Percentiles rank a stretch among this genome's conserved stretches.
Evolutionary conservation across 2,113 vertebrate species (phyloP).

Genomic region (Urocynchramus pylzowi): DNA sequence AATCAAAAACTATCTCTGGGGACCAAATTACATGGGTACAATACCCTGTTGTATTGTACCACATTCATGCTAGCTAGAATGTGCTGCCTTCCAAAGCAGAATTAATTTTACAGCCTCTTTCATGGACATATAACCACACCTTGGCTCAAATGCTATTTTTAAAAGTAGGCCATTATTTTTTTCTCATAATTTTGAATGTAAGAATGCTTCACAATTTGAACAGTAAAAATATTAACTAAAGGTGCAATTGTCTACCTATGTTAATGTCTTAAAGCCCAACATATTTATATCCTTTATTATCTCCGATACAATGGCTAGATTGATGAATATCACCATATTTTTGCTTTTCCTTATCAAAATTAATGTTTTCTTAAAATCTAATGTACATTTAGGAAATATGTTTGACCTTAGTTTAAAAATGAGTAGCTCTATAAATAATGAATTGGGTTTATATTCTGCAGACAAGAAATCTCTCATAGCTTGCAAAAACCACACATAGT

Average conservation of each 20-base stretch:
- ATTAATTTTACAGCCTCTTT: neutral
- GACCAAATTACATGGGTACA: neutral
- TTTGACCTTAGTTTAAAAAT: neutral
- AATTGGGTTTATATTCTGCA: neutral
- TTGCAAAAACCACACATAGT: neutral
- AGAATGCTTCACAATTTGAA: neutral
- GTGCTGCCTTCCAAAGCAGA: neutral
- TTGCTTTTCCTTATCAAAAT: neutral
- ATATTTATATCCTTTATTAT: neutral
- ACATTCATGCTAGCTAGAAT: neutral
- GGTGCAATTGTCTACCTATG: fast-evolving
- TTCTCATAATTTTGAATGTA: neutral
- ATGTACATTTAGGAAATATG: neutral
- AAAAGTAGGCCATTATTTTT: neutral
- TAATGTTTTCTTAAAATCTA: neutral
- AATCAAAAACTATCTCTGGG: neutral
- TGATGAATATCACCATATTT: neutral
- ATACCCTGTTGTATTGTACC: too few species aligned
- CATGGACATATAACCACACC: neutral
- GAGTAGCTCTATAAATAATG: neutral
- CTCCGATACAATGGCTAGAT: neutral
- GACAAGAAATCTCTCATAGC: neutral
- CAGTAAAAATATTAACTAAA: neutral
- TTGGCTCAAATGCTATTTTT: neutral
- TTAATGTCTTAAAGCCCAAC: neutral